Evolutionary conservation across 37 sponge, comb jelly and placozoan genomes (phyloP), one percentile per base, ranked within the genome.

Genomic region (Hormiphora californensis): DNA sequence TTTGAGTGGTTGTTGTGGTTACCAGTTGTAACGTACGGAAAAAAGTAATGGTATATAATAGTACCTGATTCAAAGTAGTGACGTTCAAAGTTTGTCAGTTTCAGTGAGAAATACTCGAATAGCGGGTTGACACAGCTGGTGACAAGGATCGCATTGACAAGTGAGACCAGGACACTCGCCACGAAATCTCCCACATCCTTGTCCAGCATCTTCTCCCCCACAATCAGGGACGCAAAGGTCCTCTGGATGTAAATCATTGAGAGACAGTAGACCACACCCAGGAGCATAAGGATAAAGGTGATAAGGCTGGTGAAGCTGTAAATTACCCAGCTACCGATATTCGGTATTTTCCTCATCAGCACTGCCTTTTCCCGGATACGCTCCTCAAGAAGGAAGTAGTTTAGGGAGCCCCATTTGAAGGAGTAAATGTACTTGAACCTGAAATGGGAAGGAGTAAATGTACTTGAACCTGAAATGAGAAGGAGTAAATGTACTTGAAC

Each of bases 391-490:
- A 57, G 61, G 61, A 57, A 57, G 61, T 57, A 57, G 61, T 57
- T 57, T 23, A 12, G n/a, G 30, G 61, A 28, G n/a, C 61, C 61
- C 61, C 61, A 57, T 15, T 57, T 57, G n/a, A 57, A 57, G 9
- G 61, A 57, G n/a, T 57, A 57, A 57, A 57, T 57, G 61, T 57
- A 57, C 27, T 57, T 57, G 61, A 57, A 57, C 27, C 9, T 15
- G n/a, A 30, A 57, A n/a, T n/a, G n/a, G n/a, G n/a, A 57, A 57
- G 9, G 61, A 57, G n/a, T 57, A 57, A 57, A 57, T 57, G 61
- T 57, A 57, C 27, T 57, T 57, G 61, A 57, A 57, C 27, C 9
- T 15, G n/a, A 30, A 57, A n/a, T n/a, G n/a, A n/a, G n/a, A 57
- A 57, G 9, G 61, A 57, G n/a, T 57, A 57, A 57, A 57, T 57